These are phyloP conservation scores for Parnassius glacialis DNA, from an alignment of 2,888 invertebrate species.

Conservation along the genomic window DNA sequence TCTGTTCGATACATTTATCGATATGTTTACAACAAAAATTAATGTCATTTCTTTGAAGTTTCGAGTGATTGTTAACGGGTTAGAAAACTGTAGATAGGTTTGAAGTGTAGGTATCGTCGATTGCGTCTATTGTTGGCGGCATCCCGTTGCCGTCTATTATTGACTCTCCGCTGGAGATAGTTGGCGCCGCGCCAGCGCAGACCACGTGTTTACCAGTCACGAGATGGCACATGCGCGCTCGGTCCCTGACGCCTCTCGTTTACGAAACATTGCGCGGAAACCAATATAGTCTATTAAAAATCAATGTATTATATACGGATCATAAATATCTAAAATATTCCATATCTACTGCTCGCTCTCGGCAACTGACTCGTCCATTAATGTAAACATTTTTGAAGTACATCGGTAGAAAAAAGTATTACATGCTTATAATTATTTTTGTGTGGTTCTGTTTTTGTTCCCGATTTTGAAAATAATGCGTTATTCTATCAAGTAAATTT, in stretches of 20 bases:
- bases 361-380: too few species aligned
- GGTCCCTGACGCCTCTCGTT: conserved; percentile 44
- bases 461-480: too few species aligned
- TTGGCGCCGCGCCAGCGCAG: conserved; percentile 72
- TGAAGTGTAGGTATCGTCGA: conserved; percentile 31
- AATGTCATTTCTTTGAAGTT: not conserved
- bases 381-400: not conserved
- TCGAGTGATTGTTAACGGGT: conserved; percentile 8
- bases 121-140: conserved; percentile 80
- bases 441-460: too few species aligned
- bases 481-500: too few species aligned
- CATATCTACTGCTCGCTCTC: too few species aligned
- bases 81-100: conserved; percentile 6
- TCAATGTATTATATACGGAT: not conserved
- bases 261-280: conserved; percentile 36
- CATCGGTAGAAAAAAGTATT: not conserved
- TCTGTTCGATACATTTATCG: too few species aligned
- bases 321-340: not conserved
- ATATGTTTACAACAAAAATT: not conserved
- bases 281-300: conserved; percentile 4
- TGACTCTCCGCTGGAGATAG: conserved; percentile 79
- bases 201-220: conserved; percentile 76
- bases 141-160: conserved; percentile 79
- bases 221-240: conserved; percentile 62
- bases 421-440: not conserved